phyloP scores from a whole-genome alignment of 1,140 invertebrate species.

The Prorops nasuta region DNA sequence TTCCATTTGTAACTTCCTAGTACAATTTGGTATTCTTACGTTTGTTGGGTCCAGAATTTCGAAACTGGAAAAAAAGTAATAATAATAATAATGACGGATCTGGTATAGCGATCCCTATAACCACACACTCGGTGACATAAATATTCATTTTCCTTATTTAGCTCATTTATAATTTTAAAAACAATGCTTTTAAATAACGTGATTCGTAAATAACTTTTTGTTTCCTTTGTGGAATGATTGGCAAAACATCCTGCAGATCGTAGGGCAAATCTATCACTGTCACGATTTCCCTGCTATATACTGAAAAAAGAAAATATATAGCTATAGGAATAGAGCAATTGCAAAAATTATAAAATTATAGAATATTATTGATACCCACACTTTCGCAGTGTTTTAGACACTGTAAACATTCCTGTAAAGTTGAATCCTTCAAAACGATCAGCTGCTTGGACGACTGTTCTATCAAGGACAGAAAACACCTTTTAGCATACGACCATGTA shows the following conservation, averaged over 20 bases:
- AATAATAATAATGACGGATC: too few relatives aligned
- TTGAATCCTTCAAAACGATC: constrained; percentile 83
- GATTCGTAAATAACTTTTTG: constrained; percentile 94
- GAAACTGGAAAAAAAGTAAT: too few relatives aligned
- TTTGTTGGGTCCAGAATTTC: too few relatives aligned
- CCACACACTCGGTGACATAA: too few relatives aligned
- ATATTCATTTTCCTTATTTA: too few relatives aligned
- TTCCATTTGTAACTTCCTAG: background rate
- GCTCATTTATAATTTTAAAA: constrained; percentile 68
- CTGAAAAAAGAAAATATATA: constrained; percentile 59
- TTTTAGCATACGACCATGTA: constrained; percentile 96
- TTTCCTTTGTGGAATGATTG: constrained; percentile 72
- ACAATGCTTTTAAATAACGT: constrained; percentile 78
- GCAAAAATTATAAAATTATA: background rate
- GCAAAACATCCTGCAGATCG: constrained; percentile 67
- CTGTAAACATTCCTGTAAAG: constrained; percentile 85
- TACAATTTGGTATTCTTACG: background rate
- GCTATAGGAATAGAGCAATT: background rate
- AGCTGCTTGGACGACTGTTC: constrained; percentile 92
- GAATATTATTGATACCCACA: constrained; percentile 34
- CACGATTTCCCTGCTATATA: constrained; percentile 80
- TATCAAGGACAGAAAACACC: constrained; percentile 90
- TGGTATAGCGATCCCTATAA: too few relatives aligned
- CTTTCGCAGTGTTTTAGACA: constrained; percentile 91
- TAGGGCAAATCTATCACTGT: constrained; percentile 81